A percentile compares a stretch with the other conserved stretches of the same genome.
Evolutionary conservation across 2,113 vertebrate genomes (phyloP).

Genomic region (Oncorhynchus clarkii): DNA sequence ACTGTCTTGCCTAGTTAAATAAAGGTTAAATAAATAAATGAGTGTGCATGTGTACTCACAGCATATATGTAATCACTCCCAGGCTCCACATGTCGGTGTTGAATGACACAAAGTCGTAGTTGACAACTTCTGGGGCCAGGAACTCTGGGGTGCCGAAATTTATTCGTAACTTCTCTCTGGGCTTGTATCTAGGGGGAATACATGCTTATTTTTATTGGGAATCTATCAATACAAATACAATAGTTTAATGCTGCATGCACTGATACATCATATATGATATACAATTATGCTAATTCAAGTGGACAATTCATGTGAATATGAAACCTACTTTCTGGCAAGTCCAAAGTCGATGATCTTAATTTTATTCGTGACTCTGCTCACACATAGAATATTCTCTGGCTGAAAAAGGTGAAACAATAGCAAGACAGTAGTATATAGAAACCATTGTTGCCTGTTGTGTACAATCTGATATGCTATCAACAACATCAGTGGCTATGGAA

Average conservation of each 20-base stretch:
- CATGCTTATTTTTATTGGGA: no score
- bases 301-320: neutral
- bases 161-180: constrained; percentile 90
- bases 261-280: neutral
- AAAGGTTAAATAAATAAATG: neutral
- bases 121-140: constrained; percentile 93
- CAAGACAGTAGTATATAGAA: neutral
- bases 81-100: constrained; percentile 99
- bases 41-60: constrained; percentile 76
- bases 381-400: constrained; percentile 79
- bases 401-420: constrained; percentile 37
- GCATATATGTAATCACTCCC: constrained; percentile 95
- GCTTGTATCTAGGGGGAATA: constrained; percentile 82
- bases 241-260: neutral
- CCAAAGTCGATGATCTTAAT: constrained; percentile 81
- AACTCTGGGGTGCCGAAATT: constrained; percentile 98
- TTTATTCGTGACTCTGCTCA: constrained; percentile 75
- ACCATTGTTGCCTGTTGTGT: neutral
- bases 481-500: neutral
- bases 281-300: neutral
- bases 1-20: neutral
- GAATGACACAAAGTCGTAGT: constrained; percentile 94
- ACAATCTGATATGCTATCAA: neutral
- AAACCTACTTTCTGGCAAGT: constrained; percentile 72
- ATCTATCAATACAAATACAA: neutral